Percentiles rank a stretch among this genome's conserved stretches.
These are phyloP conservation scores for Zosterops japonicus DNA, from an alignment of 2,113 vertebrate genomes.

Conservation along the genomic window DNA sequence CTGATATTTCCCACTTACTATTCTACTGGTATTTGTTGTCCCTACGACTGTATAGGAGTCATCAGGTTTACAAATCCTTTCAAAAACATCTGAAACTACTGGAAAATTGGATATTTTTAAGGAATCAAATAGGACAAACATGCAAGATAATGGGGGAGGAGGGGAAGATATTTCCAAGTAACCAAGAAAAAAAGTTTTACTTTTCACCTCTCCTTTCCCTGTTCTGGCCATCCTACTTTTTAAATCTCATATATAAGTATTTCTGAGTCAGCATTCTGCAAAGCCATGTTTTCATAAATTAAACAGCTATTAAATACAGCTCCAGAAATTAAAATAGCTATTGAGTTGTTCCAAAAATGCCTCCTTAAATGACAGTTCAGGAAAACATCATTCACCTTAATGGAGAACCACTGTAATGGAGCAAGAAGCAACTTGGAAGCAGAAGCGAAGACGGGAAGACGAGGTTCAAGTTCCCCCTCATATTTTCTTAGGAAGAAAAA, in stretches of 20 bases:
- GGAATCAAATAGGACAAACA: background rate
- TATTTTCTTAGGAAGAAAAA: slow-evolving; percentile 57
- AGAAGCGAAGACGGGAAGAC: background rate
- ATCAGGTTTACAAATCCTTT: background rate
- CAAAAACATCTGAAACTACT: background rate
- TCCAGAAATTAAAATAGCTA: slow-evolving; percentile 37
- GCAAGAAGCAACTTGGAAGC: slow-evolving; percentile 63
- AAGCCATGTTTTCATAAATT: slow-evolving; percentile 23
- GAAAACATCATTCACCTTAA: slow-evolving; percentile 63
- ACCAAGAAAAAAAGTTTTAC: background rate
- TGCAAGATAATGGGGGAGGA: background rate
- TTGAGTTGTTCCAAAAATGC: background rate
- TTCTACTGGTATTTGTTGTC: background rate
- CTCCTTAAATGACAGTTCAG: slow-evolving; percentile 47
- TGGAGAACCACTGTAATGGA: slow-evolving; percentile 54
- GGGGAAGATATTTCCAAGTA: background rate
- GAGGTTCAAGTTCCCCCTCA: background rate
- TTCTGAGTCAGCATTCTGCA: slow-evolving; percentile 41
- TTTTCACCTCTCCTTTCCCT: background rate
- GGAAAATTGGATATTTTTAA: background rate
- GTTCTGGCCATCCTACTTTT: background rate
- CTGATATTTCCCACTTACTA: background rate
- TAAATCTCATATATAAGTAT: background rate
- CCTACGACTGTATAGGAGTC: background rate
- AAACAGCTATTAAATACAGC: slow-evolving; percentile 10